Conservation (phyloP, 2,113 vertebrate genomes). For the Callithrix jacchus region DNA sequence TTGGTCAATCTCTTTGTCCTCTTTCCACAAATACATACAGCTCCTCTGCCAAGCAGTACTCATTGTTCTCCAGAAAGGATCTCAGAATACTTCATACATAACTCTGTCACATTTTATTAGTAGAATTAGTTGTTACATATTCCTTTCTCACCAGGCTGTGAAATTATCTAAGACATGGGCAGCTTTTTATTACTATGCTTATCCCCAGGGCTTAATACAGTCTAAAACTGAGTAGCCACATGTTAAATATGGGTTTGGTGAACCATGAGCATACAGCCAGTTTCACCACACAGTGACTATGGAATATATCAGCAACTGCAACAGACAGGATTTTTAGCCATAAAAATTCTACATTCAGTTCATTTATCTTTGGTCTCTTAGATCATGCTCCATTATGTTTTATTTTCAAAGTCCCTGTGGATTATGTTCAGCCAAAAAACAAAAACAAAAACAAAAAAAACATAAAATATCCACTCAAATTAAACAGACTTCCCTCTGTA, state of each 20-base stretch:
- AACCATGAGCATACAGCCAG: background rate
- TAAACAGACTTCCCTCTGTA: background rate
- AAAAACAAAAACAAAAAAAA: background rate
- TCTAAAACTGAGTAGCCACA: background rate
- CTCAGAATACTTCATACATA: background rate
- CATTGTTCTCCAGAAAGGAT: background rate
- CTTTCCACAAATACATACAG: background rate
- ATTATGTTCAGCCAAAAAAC: slow-evolving; percentile 3
- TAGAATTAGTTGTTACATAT: background rate
- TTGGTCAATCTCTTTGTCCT: background rate
- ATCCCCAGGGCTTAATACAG: background rate
- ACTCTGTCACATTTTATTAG: background rate
- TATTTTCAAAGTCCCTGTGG: slow-evolving; percentile 42
- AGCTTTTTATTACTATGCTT: slow-evolving; percentile 19
- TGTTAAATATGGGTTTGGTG: slow-evolving; percentile 16
- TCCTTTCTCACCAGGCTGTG: background rate
- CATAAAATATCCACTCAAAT: background rate
- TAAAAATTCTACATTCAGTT: slow-evolving; percentile 12
- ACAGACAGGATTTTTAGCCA: background rate
- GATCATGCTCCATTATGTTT: background rate
- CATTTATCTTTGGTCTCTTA: slow-evolving; percentile 21
- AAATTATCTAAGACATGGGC: background rate
- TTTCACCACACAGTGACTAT: background rate
- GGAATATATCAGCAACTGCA: background rate
- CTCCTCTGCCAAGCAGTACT: background rate